Conservation (phyloP, 2,113 vertebrate species). For the Bubo bubo region DNA sequence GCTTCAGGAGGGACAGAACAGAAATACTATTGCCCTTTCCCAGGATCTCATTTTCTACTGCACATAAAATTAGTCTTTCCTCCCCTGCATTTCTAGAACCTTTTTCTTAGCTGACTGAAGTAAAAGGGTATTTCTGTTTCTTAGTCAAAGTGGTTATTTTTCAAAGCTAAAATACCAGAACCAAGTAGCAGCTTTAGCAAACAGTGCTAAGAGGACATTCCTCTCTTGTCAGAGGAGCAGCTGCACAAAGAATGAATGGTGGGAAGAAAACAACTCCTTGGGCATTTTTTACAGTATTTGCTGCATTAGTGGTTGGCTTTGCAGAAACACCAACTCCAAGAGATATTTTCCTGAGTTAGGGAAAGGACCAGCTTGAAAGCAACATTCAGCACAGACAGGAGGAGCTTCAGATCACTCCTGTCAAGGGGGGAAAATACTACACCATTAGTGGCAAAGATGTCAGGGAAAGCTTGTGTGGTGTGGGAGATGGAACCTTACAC, state of each 20-base stretch:
- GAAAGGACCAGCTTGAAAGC: background rate
- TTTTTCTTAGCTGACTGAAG: background rate
- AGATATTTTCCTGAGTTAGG: background rate
- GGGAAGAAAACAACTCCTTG: background rate
- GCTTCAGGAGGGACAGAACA: background rate
- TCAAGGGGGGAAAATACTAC: background rate
- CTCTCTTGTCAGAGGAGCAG: background rate
- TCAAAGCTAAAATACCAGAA: background rate
- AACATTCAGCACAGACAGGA: background rate
- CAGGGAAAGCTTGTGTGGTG: background rate
- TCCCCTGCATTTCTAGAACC: background rate
- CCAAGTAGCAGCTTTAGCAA: background rate
- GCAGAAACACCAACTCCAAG: background rate
- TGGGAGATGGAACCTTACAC: background rate
- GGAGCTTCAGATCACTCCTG: background rate
- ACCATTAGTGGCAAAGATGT: background rate
- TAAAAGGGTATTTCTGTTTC: background rate
- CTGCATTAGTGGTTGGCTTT: background rate
- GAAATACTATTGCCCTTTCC: background rate
- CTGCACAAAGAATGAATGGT: background rate
- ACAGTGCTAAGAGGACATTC: background rate
- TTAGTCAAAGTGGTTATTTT: background rate
- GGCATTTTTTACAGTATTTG: background rate
- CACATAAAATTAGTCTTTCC: background rate
- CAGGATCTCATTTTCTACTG: background rate